Evolutionary conservation across 2,113 vertebrate species (phyloP).

Genomic region (Suncus etruscus): DNA sequence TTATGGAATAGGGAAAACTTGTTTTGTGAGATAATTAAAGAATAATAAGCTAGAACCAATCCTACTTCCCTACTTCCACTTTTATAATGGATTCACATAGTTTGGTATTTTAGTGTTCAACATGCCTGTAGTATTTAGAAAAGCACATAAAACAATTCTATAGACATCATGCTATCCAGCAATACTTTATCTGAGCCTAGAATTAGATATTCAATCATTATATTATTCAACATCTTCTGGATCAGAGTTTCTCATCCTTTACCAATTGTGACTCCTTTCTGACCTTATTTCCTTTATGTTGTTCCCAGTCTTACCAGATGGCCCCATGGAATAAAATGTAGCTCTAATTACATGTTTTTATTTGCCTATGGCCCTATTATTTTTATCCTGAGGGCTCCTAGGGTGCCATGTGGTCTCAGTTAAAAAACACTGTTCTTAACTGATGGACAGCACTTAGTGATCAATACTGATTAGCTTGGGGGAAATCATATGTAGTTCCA

Average conservation of each 20-base stretch:
- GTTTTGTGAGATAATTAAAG: neutral
- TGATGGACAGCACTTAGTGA: neutral
- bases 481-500: too few species aligned
- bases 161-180: neutral
- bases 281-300: too few species aligned
- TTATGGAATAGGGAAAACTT: constrained; percentile 6
- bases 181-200: neutral
- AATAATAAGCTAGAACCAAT: neutral
- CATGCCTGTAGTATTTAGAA: neutral
- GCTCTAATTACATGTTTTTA: too few species aligned
- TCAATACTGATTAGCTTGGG: too few species aligned
- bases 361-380: too few species aligned
- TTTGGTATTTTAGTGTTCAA: neutral
- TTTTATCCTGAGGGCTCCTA: too few species aligned
- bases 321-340: too few species aligned
- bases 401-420: too few species aligned
- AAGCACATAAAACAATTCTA: neutral
- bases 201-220: neutral
- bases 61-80: neutral
- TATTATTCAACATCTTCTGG: neutral
- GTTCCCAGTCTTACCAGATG: too few species aligned
- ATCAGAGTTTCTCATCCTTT: too few species aligned
- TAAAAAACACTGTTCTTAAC: too few species aligned
- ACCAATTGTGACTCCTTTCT: too few species aligned
- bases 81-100: neutral